phyloP scores from a whole-genome alignment of 2,888 invertebrate genomes.

The Agapostemon virescens region DNA sequence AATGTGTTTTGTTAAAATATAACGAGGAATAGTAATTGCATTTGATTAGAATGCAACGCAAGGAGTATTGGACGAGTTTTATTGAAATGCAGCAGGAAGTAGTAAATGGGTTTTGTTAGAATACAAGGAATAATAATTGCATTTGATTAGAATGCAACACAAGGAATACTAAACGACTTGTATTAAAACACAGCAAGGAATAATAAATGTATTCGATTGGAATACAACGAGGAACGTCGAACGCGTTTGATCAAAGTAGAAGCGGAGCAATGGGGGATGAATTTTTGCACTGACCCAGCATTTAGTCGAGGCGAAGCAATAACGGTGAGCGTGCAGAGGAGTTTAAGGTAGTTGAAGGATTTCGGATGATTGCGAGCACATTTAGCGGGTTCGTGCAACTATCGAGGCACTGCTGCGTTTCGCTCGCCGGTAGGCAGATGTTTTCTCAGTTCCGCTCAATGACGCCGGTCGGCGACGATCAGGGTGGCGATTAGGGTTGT shows the following conservation, averaged over 20 bases:
- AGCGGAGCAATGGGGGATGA: not conserved
- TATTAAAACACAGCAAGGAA: too few relatives aligned
- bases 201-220: too few relatives aligned
- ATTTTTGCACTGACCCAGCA: not conserved
- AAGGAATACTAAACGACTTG: too few relatives aligned
- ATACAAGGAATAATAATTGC: too few relatives aligned
- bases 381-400: not conserved
- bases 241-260: not conserved
- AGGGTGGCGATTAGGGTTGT: not conserved
- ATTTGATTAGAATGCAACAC: too few relatives aligned
- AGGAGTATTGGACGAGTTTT: too few relatives aligned
- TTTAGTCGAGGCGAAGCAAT: not conserved
- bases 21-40: too few relatives aligned
- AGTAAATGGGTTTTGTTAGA: too few relatives aligned
- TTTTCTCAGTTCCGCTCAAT: conserved; percentile 4
- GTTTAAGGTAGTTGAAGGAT: not conserved
- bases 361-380: not conserved
- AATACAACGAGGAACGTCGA: not conserved
- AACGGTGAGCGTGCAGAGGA: not conserved
- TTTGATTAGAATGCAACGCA: too few relatives aligned
- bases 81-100: too few relatives aligned
- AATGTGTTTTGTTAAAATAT: too few relatives aligned
- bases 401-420: not conserved
- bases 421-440: not conserved
- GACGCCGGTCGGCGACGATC: not conserved